Evolutionary conservation across 2,888 invertebrate species (phyloP).

Genomic region (Argyra leucocephala): DNA sequence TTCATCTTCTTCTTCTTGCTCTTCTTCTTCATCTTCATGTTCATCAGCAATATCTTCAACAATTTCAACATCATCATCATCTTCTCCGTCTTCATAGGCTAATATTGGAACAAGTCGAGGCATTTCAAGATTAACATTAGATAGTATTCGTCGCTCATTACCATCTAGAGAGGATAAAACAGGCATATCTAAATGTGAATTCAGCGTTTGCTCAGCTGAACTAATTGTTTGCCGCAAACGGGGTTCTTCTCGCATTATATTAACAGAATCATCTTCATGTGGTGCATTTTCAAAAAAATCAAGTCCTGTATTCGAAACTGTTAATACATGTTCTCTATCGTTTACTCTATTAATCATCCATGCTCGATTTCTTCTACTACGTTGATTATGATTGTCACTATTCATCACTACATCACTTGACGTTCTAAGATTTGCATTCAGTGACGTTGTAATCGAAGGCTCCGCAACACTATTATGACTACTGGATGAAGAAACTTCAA

Average conservation of each 20-base stretch:
- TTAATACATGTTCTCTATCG: background rate
- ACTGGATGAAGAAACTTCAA: no score
- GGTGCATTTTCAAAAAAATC: background rate
- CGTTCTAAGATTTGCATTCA: background rate
- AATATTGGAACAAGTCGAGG: constrained; percentile 11
- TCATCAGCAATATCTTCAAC: constrained; percentile 23
- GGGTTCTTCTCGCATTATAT: background rate
- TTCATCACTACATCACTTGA: background rate
- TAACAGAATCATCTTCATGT: no score
- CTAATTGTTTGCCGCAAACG: background rate
- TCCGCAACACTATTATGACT: background rate
- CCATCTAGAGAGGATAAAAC: background rate
- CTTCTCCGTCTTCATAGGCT: constrained; percentile 11
- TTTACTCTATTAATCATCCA: background rate
- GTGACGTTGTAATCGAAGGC: background rate
- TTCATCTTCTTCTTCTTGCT: constrained; percentile 22
- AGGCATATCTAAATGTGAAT: background rate
- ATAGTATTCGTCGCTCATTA: background rate
- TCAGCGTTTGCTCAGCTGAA: background rate
- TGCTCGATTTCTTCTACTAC: background rate
- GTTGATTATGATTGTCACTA: background rate
- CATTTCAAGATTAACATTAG: background rate
- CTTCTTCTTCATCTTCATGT: constrained; percentile 23
- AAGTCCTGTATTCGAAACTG: background rate
- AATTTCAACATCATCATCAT: constrained; percentile 21